Evolutionary conservation across 2,797 vertebrate genomes (phyloP).

Genomic region (Dermochelys coriacea): DNA sequence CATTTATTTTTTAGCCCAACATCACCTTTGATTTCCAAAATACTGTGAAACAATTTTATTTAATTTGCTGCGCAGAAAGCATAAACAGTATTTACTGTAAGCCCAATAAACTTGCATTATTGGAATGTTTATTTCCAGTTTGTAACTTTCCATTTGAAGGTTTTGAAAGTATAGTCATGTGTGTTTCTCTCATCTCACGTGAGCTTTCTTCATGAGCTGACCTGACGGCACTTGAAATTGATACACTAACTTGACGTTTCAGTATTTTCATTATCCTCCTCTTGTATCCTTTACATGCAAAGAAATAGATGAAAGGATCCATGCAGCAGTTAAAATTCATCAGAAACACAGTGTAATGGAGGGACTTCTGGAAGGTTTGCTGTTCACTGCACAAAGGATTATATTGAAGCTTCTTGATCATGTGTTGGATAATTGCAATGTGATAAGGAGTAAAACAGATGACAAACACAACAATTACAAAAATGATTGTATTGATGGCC

Average conservation of each 20-base stretch:
- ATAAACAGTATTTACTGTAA: neutral
- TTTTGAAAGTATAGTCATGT: slow-evolving; percentile 78
- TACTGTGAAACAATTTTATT: slow-evolving; percentile 5
- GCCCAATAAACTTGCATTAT: neutral
- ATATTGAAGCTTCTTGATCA: slow-evolving; percentile 89
- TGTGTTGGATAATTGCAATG: slow-evolving; percentile 92
- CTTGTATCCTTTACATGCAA: slow-evolving; percentile 98
- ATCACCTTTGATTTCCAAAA: slow-evolving; percentile 5
- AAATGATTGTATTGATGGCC: slow-evolving; percentile 93
- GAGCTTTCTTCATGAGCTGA: slow-evolving; percentile 91
- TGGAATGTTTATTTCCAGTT: slow-evolving; percentile 11
- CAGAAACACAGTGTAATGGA: slow-evolving; percentile 93
- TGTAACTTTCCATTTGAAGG: slow-evolving; percentile 76
- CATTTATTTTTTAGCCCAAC: slow-evolving; percentile 1
- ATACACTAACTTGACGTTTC: slow-evolving; percentile 88
- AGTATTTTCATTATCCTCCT: slow-evolving; percentile 92
- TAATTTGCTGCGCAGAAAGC: neutral
- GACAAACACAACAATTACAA: slow-evolving; percentile 94
- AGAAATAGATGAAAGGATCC: slow-evolving; percentile 98
- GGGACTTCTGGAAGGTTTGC: slow-evolving; percentile 91
- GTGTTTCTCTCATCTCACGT: slow-evolving; percentile 82
- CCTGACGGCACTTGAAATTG: slow-evolving; percentile 90
- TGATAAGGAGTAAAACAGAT: slow-evolving; percentile 96
- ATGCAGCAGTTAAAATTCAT: slow-evolving; percentile 97
- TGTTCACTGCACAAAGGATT: slow-evolving; percentile 81